Evolutionary conservation across 2,888 invertebrate species (phyloP), one percentile per base, ranked within the genome.

Genomic region (Mongoloraphidia duomilia): DNA sequence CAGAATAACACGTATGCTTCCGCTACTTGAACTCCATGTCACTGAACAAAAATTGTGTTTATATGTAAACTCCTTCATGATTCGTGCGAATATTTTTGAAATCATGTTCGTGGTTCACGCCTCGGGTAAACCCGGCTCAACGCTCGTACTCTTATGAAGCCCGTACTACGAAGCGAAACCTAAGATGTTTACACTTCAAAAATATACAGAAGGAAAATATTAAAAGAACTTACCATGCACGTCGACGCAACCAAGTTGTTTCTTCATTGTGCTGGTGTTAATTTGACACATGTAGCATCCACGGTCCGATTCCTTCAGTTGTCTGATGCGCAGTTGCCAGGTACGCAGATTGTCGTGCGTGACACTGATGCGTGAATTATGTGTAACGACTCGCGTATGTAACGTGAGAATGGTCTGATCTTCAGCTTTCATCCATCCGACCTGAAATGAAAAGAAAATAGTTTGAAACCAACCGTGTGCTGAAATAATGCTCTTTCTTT

Each of bases 241-340:
- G 64, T 90, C 89, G 51, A 91, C 77, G 63, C 91, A 91, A 9
- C 90, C 90, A 49, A 86, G 76, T 69, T 88, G 85, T 64, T 85
- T 87, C 69, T 83, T 89, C 85, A 91, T 87, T 48, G 80, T 78
- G 53, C 80, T 84, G 2, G 89, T 90, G 70, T 91, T 91, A 61
- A 91, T 88, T 74, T 91, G 90, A 63, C 91, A 91, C 85, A 90
- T 88, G 69, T 91, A 91, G 65, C 90, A 91, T 52, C 87, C 91
- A 42, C 84, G 77, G 67, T 91, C 91, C 41, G 81, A 77, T 59
- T 87, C 88, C 55, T 84, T 77, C 47, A 91, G 73, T 53, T 87
- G 87, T 51, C 84, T 75, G 62, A 91, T 87, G 65, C 86, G 82
- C 51, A 91, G 72, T 66, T 85, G 85, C 91, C 90, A 91, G 53